Evolutionary conservation across 2,113 vertebrate genomes (phyloP).

Genomic region (Toxostoma redivivum): DNA sequence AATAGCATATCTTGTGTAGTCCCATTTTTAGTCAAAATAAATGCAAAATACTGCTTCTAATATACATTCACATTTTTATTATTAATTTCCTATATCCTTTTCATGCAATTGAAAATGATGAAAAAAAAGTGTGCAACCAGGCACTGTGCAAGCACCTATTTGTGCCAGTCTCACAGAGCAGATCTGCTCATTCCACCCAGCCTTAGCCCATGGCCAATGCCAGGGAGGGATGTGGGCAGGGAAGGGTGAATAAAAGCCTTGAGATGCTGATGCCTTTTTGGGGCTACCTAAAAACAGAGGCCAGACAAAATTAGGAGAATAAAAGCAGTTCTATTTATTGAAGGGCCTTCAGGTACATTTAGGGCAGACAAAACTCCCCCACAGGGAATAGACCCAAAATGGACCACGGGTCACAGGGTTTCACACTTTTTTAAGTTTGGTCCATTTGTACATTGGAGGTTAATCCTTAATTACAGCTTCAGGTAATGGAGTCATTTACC

Average conservation of each 20-base stretch:
- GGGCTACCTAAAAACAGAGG: not conserved
- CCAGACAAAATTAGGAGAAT: not conserved
- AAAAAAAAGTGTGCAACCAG: not conserved
- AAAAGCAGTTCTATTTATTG: not conserved
- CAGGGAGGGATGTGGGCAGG: not conserved
- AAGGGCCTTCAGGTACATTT: not conserved
- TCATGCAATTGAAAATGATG: not conserved
- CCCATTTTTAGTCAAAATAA: not conserved
- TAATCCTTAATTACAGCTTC: not conserved
- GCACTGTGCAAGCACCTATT: not conserved
- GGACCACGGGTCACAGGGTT: rapidly evolving
- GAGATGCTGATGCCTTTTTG: not conserved
- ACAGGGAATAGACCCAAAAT: not conserved
- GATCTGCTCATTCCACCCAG: not conserved
- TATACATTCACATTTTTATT: not conserved
- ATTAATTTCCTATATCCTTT: not conserved
- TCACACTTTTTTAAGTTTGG: not conserved
- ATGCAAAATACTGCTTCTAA: not conserved
- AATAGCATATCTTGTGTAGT: not conserved
- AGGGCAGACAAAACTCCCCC: rapidly evolving
- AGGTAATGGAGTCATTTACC: not conserved
- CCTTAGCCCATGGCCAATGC: not conserved
- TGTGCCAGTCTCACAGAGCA: not conserved
- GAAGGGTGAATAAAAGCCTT: not conserved
- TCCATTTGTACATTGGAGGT: not conserved